A percentile compares a stretch with the other conserved stretches of the same genome.
phyloP scores from a whole-genome alignment of 2,888 invertebrate genomes.

The Erebia ligea region DNA sequence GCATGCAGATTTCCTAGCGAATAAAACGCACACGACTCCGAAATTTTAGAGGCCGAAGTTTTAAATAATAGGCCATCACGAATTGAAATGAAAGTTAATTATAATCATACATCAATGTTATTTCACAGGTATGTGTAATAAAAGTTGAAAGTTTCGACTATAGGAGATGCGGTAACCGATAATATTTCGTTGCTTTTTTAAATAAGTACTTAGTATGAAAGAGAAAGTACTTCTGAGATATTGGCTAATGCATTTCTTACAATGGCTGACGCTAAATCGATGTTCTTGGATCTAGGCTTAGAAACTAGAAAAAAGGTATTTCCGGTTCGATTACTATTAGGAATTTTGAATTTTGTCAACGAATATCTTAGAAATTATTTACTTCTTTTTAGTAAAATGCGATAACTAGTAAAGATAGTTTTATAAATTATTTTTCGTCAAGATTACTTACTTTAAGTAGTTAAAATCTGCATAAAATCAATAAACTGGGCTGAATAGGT shows the following conservation, averaged over 20 bases:
- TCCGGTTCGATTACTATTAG: not conserved
- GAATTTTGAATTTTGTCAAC: not conserved
- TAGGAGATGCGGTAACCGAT: conserved; percentile 21
- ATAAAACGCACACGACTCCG: no score
- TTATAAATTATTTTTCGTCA: no score
- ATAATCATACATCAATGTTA: conserved; percentile 31
- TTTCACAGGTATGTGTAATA: conserved; percentile 28
- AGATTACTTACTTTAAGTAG: no score
- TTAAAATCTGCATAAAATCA: no score
- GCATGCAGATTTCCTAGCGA: no score
- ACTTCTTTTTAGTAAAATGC: no score
- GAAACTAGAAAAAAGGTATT: not conserved
- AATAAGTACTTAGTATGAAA: conserved; percentile 12
- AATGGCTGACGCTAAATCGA: not conserved
- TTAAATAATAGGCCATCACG: no score
- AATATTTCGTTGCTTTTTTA: conserved; percentile 16
- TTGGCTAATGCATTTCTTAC: not conserved
- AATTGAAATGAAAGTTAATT: not conserved
- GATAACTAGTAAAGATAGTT: no score
- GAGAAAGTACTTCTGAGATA: conserved; percentile 7
- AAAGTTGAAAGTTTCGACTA: conserved; percentile 29
- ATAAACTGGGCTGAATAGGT: no score
- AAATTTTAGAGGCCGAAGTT: no score
- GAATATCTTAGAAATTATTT: no score
- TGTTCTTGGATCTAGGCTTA: not conserved